These are phyloP conservation scores for Listronotus oregonensis DNA, from an alignment of 1,140 invertebrate genomes.

Conservation along the genomic window DNA sequence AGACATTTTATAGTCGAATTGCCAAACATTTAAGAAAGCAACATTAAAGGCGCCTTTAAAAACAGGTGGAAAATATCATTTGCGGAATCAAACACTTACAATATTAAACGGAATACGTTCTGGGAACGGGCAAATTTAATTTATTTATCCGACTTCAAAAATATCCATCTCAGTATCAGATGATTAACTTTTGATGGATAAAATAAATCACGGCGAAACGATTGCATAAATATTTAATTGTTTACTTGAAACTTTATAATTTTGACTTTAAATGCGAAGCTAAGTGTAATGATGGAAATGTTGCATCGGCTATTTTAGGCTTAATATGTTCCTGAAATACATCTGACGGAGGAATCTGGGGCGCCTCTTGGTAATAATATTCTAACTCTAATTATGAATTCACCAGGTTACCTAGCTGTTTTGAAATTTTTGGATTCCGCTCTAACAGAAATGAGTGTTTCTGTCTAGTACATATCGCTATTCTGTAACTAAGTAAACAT, in stretches of 20 bases:
- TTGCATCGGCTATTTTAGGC: constrained; percentile 5
- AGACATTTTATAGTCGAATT: no score
- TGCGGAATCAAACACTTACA: no score
- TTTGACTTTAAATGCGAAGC: neutral
- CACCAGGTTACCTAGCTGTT: neutral
- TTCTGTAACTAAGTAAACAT: no score
- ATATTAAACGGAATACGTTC: no score
- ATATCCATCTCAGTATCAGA: constrained; percentile 1
- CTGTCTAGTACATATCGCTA: no score
- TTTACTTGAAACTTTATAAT: constrained; percentile 3
- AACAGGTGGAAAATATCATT: no score
- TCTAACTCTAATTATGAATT: neutral
- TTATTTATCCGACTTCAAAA: constrained; percentile 13
- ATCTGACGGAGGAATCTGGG: neutral
- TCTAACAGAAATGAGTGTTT: no score
- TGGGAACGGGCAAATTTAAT: neutral
- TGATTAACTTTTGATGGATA: constrained; percentile 14
- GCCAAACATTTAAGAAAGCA: no score
- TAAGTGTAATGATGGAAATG: neutral
- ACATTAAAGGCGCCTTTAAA: no score
- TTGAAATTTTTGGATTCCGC: no score
- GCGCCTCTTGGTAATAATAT: neutral
- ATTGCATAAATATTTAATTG: constrained; percentile 12
- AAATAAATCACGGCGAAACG: constrained; percentile 9
- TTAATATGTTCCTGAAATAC: neutral